Evolutionary conservation across 1,140 invertebrate species (phyloP).

Genomic region (Calephelis virginiensis): DNA sequence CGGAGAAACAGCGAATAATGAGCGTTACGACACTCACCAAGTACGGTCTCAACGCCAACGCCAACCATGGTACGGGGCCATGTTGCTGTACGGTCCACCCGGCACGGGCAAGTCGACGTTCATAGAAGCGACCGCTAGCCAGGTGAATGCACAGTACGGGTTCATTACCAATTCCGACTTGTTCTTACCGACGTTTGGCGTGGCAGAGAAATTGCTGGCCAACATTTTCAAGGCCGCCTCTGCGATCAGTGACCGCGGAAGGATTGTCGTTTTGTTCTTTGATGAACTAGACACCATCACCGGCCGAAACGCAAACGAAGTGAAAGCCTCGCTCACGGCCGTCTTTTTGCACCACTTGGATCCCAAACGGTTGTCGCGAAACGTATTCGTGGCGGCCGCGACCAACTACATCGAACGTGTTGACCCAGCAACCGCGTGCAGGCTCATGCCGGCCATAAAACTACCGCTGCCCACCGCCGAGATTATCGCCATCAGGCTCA

Average conservation of each 20-base stretch:
- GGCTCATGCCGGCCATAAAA: slow-evolving; percentile 5
- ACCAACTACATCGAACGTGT: slow-evolving; percentile 3
- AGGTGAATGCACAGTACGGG: background rate
- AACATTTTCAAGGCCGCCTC: background rate
- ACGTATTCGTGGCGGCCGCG: slow-evolving; percentile 6
- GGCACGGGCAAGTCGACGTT: slow-evolving; percentile 4
- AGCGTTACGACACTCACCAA: slow-evolving; percentile 2
- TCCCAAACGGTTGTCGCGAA: slow-evolving; percentile 3
- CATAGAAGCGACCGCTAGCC: background rate
- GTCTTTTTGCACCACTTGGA: slow-evolving; percentile 5
- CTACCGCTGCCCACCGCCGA: slow-evolving; percentile 1
- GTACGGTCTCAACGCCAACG: slow-evolving; percentile 3
- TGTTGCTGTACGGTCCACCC: background rate
- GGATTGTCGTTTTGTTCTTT: background rate
- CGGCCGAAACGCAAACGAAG: slow-evolving; percentile 2
- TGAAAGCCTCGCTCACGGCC: slow-evolving; percentile 5
- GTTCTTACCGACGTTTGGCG: slow-evolving; percentile 6
- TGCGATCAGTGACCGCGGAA: background rate
- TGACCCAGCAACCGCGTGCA: background rate
- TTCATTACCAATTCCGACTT: slow-evolving; percentile 4
- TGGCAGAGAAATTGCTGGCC: background rate
- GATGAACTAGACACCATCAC: slow-evolving; percentile 8
- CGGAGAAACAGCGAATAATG: slow-evolving; percentile 6
- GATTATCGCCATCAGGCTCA: slow-evolving; percentile 3
- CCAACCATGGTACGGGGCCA: slow-evolving; percentile 6